Base-by-base conservation (phyloP, 2,797 vertebrate genomes). In the Anableps anableps region DNA sequence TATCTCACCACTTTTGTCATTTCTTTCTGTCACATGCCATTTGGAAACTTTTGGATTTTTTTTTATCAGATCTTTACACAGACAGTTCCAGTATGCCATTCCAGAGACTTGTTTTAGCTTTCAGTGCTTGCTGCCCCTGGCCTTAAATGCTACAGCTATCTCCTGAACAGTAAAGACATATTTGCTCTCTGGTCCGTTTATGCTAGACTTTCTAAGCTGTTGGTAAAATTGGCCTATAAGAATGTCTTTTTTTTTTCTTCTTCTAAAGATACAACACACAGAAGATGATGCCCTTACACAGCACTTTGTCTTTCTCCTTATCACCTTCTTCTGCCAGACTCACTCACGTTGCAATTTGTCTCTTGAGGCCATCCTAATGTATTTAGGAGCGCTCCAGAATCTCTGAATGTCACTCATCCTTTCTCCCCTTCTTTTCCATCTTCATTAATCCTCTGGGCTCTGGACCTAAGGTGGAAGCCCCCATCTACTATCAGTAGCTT, bases 291-390 rank as follows among this genome's bases (percentile, higher is more conserved):
- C 29, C n/a, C 55, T 79, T 64, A 19, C 17, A 50, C 2, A 1
- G 29, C 60, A 64, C 34, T 50, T 73, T 36, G 0, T 29, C 45
- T 50, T 64, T 50, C 53, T 48, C 31, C 71, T 74, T 48, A 64
- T 79, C 78, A 48, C 45, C 43, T 74, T 79, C 71, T 34, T 41
- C 68, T 78, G 53, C 38, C 51, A 78, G 29, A 72, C 38, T 72
- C 36, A 48, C 70, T 73, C 78, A 29, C 17, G 38, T 50, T 62
- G 71, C 23, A 50, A 31, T 50, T 74, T 38, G 60, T 74, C 55
- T 58, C 45, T 34, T 36, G 50, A 41, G 68, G 16, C 41, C 51
- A 60, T 45, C 77, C 45, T 47, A 21, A 64, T 74, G 26, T 50
- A 64, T 50, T 74, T 62, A 74, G 34, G 13, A 23, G 72, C 36